Percentiles rank a stretch among this genome's conserved stretches.
These are phyloP conservation scores for Vireo altiloquus DNA, from an alignment of 2,113 vertebrate genomes.

Conservation along the genomic window DNA sequence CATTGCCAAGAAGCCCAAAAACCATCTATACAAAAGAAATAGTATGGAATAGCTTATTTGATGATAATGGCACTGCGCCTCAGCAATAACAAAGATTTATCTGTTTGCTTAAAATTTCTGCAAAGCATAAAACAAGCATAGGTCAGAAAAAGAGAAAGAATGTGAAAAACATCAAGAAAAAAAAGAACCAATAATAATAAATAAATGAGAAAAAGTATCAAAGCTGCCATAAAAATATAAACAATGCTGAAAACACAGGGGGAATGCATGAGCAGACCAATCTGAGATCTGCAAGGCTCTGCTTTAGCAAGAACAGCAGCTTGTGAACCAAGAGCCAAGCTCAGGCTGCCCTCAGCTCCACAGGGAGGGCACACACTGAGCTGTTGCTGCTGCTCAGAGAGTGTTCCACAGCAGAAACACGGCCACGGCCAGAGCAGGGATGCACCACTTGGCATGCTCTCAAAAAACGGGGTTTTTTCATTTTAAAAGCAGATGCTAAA, in stretches of 20 bases:
- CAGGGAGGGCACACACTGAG: background rate
- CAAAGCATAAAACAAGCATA: background rate
- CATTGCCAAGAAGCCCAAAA: background rate
- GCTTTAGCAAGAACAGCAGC: background rate
- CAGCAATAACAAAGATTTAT: background rate
- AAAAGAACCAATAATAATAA: background rate
- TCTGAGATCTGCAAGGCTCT: background rate
- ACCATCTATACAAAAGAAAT: background rate
- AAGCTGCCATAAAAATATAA: background rate
- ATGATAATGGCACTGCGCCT: background rate
- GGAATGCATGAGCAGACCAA: background rate
- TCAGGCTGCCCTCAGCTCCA: background rate
- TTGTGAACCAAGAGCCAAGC: background rate
- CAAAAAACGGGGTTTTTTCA: background rate
- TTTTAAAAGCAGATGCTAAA: background rate
- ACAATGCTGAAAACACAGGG: background rate
- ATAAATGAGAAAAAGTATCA: background rate
- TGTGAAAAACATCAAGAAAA: background rate
- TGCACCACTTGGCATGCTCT: background rate
- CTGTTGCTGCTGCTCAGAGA: background rate
- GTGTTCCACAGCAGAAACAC: fast-evolving
- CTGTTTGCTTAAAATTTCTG: background rate
- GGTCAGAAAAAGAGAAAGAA: background rate
- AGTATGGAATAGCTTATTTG: background rate
- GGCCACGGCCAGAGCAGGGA: background rate